Percentiles rank a stretch among this genome's conserved stretches.
These are phyloP conservation scores for Apotomis capreana DNA, from an alignment of 2,888 invertebrate genomes.

Conservation along the genomic window DNA sequence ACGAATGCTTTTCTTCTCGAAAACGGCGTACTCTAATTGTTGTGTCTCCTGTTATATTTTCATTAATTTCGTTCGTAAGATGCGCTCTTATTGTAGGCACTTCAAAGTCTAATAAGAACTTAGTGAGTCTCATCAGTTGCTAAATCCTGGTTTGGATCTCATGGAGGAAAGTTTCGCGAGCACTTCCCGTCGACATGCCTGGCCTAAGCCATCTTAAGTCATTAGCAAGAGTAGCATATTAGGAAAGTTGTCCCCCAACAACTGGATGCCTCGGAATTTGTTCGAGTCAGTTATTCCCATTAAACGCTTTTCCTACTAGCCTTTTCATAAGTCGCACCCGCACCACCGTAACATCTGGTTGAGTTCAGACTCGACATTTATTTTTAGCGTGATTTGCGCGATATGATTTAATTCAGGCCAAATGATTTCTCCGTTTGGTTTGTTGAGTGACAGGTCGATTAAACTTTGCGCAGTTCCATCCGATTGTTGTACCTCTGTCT, in stretches of 20 bases:
- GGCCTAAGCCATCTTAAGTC: slow-evolving; percentile 32
- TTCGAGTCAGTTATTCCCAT: slow-evolving; percentile 8
- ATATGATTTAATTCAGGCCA: slow-evolving; percentile 42
- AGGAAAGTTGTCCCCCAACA: slow-evolving; percentile 41
- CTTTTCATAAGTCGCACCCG: not conserved
- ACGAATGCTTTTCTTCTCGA: not conserved
- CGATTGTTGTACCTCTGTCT: slow-evolving; percentile 43
- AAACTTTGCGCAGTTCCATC: slow-evolving; percentile 53
- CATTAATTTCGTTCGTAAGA: no score
- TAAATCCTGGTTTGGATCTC: slow-evolving; percentile 14
- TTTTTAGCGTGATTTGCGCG: slow-evolving; percentile 11
- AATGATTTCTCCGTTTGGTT: slow-evolving; percentile 42
- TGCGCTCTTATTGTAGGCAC: no score
- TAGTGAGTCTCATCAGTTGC: not conserved
- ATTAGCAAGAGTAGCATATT: slow-evolving; percentile 45
- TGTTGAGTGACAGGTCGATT: slow-evolving; percentile 61
- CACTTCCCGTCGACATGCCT: slow-evolving; percentile 16
- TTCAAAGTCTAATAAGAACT: not conserved
- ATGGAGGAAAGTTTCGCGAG: slow-evolving; percentile 9
- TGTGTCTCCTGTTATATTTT: no score
- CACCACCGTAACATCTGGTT: slow-evolving; percentile 2
- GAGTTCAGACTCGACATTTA: slow-evolving; percentile 15
- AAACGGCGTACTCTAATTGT: no score
- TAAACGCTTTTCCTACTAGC: slow-evolving; percentile 7
- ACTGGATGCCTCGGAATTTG: slow-evolving; percentile 8